phyloP scores from a whole-genome alignment of 2,888 invertebrate genomes.

The Rotaria magnacalcarata region DNA sequence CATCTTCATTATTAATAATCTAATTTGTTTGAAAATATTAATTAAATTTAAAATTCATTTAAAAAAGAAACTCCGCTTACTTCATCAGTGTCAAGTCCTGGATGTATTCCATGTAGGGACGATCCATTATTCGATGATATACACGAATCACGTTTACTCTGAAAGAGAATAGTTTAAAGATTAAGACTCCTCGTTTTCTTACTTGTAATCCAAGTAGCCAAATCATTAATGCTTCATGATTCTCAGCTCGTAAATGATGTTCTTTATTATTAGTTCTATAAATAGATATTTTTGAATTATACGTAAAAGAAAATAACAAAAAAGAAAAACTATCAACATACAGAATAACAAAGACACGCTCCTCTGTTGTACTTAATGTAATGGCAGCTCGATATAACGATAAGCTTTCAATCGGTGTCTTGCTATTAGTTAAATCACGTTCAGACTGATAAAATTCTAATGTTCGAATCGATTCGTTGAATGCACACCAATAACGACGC shows the following conservation, averaged over 20 bases:
- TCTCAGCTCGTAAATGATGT: slow-evolving; percentile 58
- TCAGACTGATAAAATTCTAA: slow-evolving; percentile 13
- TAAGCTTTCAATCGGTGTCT: background rate
- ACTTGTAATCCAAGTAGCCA: slow-evolving; percentile 62
- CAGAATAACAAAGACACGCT: slow-evolving; percentile 27
- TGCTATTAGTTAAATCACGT: background rate
- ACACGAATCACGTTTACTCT: slow-evolving; percentile 11
- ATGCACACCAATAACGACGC: slow-evolving; percentile 33
- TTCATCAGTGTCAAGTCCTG: background rate
- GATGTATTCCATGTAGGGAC: background rate
- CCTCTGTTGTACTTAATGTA: slow-evolving; percentile 7
- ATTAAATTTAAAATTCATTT: background rate
- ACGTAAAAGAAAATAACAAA: background rate
- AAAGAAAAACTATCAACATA: background rate
- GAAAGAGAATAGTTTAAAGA: background rate
- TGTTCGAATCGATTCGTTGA: slow-evolving; percentile 14
- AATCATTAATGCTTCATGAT: slow-evolving; percentile 62
- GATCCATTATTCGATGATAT: background rate
- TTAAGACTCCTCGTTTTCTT: background rate
- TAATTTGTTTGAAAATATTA: background rate
- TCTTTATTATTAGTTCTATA: slow-evolving; percentile 23
- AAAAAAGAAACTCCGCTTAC: background rate
- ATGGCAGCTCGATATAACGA: background rate
- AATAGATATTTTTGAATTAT: background rate
- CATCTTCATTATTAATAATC: background rate